Evolutionary conservation across 2,797 vertebrate genomes (phyloP), one percentile per base, ranked within the genome.

Genomic region (Gymnothorax javanicus): DNA sequence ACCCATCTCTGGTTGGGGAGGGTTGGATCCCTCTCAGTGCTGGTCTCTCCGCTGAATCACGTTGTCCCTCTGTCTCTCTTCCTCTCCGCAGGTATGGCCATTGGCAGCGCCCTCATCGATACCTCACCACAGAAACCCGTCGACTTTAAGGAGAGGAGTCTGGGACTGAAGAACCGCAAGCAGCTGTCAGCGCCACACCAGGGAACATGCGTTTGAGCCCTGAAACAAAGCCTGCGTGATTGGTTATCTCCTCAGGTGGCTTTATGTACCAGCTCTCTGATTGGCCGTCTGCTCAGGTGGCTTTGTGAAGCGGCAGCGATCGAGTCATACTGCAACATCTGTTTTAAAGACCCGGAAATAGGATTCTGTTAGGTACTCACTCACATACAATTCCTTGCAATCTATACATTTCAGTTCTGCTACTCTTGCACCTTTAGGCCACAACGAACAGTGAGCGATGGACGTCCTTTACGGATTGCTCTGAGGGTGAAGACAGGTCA

Each of bases 41-140:
- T 87, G 60, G 85, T 93, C 20, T 81, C 23, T 81, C 7, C 7
- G 52, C 50, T n/a, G 1, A 81, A 17, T 81, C 50, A 52, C 75
- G 23, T 81, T 8, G 9, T 23, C 6, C 52, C 23, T 52, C 52
- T 88, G 87, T 33, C 75, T 90, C 87, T 90, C 86, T 86, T 6
- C 91, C 90, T 92, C 43, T 79, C 20, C 94, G 1, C 91, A 99
- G 99, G 99, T 87, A 94, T 99, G 88, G 97, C 98, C 33, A 98
- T 99, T 59, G 99, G 98, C 93, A 99, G 99, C 88, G 98, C 99
- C 1, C 96, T 99, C 92, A 97, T 99, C 92, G 99, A 99, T 93
- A 97, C 97, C 91, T 99, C 98, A 7, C 98, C 99, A 89, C 98
- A 99, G 95, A 99, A 99, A 92, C 94, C 97, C 59, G 93, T 96